Percentiles rank a stretch among this genome's conserved stretches.
Evolutionary conservation across 2,113 vertebrate genomes (phyloP).

Genomic region (rat (Rattus norvegicus)): DNA sequence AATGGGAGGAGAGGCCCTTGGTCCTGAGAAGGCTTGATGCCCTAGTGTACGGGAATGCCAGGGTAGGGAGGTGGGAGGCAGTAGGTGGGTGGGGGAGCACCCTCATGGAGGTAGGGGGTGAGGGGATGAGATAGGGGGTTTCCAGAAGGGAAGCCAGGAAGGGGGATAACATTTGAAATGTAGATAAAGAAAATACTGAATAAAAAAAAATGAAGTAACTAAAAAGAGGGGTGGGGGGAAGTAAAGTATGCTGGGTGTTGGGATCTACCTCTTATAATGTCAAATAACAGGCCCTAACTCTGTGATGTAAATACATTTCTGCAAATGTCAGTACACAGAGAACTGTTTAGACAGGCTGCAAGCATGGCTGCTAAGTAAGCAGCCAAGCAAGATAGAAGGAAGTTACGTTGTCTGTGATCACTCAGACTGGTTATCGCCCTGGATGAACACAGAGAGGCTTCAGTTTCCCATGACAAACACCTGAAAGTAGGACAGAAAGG

Average conservation of each 20-base stretch:
- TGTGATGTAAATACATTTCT: slow-evolving; percentile 84
- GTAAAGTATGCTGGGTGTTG: slow-evolving; percentile 77
- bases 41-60: too few relatives aligned
- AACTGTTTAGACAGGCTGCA: slow-evolving; percentile 85
- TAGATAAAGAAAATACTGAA: too few relatives aligned
- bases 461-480: slow-evolving; percentile 62
- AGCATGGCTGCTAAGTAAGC: slow-evolving; percentile 81
- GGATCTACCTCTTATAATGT: slow-evolving; percentile 79
- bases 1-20: too few relatives aligned
- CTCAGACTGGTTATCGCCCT: slow-evolving; percentile 73
- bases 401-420: slow-evolving; percentile 75
- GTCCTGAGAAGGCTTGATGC: too few relatives aligned
- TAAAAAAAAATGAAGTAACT: slow-evolving; percentile 62
- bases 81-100: too few relatives aligned
- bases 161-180: too few relatives aligned
- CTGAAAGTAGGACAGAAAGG: slow-evolving; percentile 60
- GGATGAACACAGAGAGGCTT: slow-evolving; percentile 50
- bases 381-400: slow-evolving; percentile 81
- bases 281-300: slow-evolving; percentile 83
- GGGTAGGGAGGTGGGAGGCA: too few relatives aligned
- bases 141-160: too few relatives aligned
- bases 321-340: slow-evolving; percentile 86
- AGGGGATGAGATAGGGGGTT: too few relatives aligned
- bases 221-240: slow-evolving; percentile 84
- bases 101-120: too few relatives aligned